Evolutionary conservation across 2,888 invertebrate species (phyloP), one percentile per base, ranked within the genome.

Genomic region (Drosophila mayaguana): DNA sequence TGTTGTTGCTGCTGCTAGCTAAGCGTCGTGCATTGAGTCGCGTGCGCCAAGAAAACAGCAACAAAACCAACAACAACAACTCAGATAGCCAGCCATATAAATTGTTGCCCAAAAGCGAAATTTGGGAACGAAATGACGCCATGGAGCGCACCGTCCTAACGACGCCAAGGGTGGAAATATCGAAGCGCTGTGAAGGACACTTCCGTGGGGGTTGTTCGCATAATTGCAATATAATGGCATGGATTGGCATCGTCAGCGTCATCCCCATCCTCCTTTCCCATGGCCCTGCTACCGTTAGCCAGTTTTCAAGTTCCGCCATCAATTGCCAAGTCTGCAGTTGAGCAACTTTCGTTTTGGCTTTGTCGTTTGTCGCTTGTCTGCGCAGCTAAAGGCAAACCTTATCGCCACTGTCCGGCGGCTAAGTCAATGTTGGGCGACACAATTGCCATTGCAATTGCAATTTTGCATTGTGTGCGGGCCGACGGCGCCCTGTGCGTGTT

Each of bases 211-310:
- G 88, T 81, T 73, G 88, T 69, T 63, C 53, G 65, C 78, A 87
- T 83, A 83, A 83, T 83, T 83, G 83, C 89, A 83, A 86, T 81
- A 78, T 83, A 88, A 88, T 87, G 83, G 60, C 54, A 68, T 62
- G 80, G 55, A 63, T 62, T 55, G 78, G 57, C 64, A 69, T 71
- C 51, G 61, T 48, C 51, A 46, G 32, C 50, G 63, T n/a, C 60
- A 42, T 40, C n/a, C 40, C 2, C 36, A 16, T 7, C 36, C 36
- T 14, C 63, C 7, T 42, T 12, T 12, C n/a, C 36, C 25, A 1
- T 7, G n/a, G 36, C 53, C 22, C 14, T 53, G 63, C 22, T 57
- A 43, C 65, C 11, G 64, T n/a, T 60, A 48, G 70, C 25, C 65
- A 42, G 57, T 56, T 76, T 43, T 51, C 63, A 51, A 70, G 84